Conservation (phyloP, 2,113 vertebrate genomes). For the Charadrius vociferus region DNA sequence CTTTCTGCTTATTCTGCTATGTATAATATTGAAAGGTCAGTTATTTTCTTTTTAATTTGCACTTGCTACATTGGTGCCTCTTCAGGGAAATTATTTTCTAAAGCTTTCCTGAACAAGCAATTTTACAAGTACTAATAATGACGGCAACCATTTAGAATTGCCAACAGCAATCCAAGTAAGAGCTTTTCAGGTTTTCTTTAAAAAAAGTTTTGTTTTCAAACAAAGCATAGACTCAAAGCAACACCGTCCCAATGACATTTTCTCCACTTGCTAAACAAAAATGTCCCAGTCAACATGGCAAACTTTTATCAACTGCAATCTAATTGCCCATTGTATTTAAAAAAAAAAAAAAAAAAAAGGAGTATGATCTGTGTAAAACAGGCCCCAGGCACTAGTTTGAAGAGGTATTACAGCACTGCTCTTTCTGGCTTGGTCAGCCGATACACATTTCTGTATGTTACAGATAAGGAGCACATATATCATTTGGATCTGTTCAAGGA, state of each 20-base stretch:
- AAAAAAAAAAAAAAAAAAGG: neutral
- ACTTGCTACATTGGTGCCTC: neutral
- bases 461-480: neutral
- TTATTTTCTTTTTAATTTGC: neutral
- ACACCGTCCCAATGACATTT: neutral
- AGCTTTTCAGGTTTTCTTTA: neutral
- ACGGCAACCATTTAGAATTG: neutral
- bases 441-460: neutral
- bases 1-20: neutral
- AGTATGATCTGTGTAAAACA: neutral
- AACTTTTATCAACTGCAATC: neutral
- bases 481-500: neutral
- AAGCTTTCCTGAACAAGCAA: conserved; percentile 11
- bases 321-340: neutral
- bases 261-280: neutral
- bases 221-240: neutral
- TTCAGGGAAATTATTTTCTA: neutral
- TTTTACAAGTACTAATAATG: neutral
- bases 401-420: neutral
- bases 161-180: neutral
- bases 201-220: neutral
- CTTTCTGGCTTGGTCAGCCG: neutral
- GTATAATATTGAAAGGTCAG: neutral
- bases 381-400: neutral
- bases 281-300: neutral